Evolutionary conservation across 2,888 invertebrate genomes (phyloP).

Genomic region (Perizoma flavofasciatum): DNA sequence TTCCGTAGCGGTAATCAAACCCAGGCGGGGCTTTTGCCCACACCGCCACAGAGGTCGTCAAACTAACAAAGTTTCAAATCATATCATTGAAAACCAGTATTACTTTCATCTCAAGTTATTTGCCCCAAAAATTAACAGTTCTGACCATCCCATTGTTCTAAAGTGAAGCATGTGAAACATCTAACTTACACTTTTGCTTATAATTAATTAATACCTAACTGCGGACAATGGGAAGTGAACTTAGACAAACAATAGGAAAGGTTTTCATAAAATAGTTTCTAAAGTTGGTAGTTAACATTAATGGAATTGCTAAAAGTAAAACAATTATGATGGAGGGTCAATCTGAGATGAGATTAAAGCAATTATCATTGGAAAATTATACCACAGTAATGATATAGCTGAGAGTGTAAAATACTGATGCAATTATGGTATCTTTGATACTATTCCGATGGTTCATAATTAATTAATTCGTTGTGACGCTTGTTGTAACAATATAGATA

Average conservation of each 20-base stretch:
- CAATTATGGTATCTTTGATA: background rate
- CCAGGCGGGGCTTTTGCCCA: too few species aligned
- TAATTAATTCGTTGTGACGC: conserved; percentile 6
- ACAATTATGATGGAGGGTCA: conserved; percentile 12
- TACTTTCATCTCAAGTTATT: conserved; percentile 39
- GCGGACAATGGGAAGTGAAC: conserved; percentile 72
- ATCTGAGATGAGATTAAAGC: conserved; percentile 12
- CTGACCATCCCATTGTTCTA: conserved; percentile 65
- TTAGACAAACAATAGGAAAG: conserved; percentile 62
- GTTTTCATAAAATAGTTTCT: conserved; percentile 68
- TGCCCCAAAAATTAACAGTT: conserved; percentile 51
- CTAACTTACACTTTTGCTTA: conserved; percentile 63
- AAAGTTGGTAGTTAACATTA: conserved; percentile 51
- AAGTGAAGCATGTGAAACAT: conserved; percentile 76
- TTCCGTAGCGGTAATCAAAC: too few species aligned
- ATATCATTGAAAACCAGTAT: conserved; percentile 6
- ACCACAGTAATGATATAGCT: conserved; percentile 1
- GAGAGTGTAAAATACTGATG: background rate
- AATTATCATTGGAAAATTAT: conserved; percentile 5
- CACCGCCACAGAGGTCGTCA: too few species aligned
- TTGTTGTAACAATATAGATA: conserved; percentile 1
- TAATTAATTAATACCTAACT: conserved; percentile 72
- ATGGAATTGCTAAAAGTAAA: conserved; percentile 38
- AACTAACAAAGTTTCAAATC: background rate
- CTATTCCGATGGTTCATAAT: background rate